Evolutionary conservation across 1,140 invertebrate species (phyloP).

Genomic region (Drosophila sproati): DNA sequence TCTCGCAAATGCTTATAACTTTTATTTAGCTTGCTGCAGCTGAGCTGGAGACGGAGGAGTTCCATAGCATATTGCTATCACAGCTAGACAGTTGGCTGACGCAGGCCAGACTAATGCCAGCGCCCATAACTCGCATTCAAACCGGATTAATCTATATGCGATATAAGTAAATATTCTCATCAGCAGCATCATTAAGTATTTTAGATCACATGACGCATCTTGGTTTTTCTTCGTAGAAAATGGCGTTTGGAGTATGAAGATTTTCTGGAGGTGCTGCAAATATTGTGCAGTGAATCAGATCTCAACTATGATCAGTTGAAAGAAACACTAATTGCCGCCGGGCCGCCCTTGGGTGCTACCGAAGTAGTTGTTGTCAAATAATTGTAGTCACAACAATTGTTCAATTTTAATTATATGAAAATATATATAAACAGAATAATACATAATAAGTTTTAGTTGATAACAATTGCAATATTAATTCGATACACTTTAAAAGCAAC

Average conservation of each 20-base stretch:
- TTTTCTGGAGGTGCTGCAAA: conserved; percentile 67
- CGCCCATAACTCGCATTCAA: conserved; percentile 65
- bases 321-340: conserved; percentile 55
- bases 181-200: neutral
- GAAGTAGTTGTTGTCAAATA: conserved; percentile 64
- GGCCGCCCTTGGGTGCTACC: conserved; percentile 50
- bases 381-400: conserved; percentile 16
- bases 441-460: conserved; percentile 41
- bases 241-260: conserved; percentile 79
- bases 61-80: conserved; percentile 68
- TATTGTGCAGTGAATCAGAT: conserved; percentile 45
- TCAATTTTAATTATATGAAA: conserved; percentile 40
- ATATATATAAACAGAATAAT: conserved; percentile 24
- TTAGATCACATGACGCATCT: conserved; percentile 1
- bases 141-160: conserved; percentile 78
- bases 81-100: conserved; percentile 74
- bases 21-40: conserved; percentile 31
- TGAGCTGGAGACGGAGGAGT: conserved; percentile 67
- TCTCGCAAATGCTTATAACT: conserved; percentile 1
- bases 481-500: neutral
- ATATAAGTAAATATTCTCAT: conserved; percentile 58
- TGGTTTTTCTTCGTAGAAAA: conserved; percentile 50
- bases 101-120: conserved; percentile 71
- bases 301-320: conserved; percentile 62
- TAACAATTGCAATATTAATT: conserved; percentile 56